A percentile compares a stretch with the other conserved stretches of the same genome.
phyloP scores from a whole-genome alignment of 2,113 vertebrate species.

The Archilochus colubris region DNA sequence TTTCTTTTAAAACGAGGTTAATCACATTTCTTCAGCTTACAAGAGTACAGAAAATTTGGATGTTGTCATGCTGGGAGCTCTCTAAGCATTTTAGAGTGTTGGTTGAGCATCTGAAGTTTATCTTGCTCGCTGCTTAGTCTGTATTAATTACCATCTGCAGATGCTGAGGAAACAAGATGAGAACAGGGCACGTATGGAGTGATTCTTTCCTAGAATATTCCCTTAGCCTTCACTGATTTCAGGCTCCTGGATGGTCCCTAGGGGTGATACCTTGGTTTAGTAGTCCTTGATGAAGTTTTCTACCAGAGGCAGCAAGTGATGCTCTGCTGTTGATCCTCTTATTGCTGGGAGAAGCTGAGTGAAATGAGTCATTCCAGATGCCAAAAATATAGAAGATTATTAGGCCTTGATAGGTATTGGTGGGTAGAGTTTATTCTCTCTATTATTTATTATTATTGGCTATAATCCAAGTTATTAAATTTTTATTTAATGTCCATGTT shows the following conservation, averaged over 20 bases:
- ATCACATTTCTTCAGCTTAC: neutral
- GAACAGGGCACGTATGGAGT: neutral
- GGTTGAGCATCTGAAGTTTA: neutral
- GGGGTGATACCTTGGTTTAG: neutral
- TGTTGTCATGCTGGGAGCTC: neutral
- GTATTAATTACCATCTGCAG: neutral
- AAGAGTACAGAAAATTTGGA: neutral
- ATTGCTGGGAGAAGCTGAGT: neutral
- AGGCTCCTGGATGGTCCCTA: neutral
- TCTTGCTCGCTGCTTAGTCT: neutral
- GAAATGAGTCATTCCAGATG: neutral
- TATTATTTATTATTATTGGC: too few relatives aligned
- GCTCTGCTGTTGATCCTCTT: neutral
- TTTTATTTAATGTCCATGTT: neutral
- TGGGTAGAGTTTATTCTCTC: neutral
- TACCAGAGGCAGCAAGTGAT: neutral
- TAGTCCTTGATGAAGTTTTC: neutral
- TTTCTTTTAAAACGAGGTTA: neutral
- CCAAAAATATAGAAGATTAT: neutral
- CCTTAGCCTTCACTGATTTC: neutral
- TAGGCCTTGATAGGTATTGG: neutral
- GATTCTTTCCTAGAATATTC: neutral
- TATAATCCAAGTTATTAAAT: neutral
- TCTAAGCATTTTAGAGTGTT: neutral
- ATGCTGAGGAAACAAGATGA: accelerated